These are phyloP conservation scores for Xiphophorus birchmanni DNA, from an alignment of 2,797 vertebrate species.

Conservation along the genomic window DNA sequence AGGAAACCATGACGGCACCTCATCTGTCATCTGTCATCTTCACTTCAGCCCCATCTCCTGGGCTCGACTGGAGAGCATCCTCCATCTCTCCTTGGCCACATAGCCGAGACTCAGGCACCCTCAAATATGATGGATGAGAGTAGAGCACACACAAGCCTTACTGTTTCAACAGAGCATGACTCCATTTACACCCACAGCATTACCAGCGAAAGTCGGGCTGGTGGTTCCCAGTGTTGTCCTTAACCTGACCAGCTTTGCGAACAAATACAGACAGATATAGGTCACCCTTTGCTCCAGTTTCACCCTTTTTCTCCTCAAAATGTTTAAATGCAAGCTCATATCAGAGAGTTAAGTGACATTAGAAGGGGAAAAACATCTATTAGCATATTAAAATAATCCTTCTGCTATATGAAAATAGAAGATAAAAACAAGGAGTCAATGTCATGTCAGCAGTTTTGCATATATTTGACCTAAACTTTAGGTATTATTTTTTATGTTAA, in stretches of 20 bases:
- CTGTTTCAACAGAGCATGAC: conserved; percentile 77
- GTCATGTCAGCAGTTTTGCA: conserved; percentile 7
- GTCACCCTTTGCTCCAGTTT: conserved; percentile 32
- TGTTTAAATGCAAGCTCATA: conserved; percentile 23
- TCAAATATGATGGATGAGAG: conserved; percentile 79
- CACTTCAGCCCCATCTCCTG: conserved; percentile 71
- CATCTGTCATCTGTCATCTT: conserved; percentile 79
- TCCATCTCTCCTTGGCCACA: conserved; percentile 63
- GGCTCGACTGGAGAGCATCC: conserved; percentile 76
- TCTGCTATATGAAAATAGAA: conserved; percentile 16
- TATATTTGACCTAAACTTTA: conserved; percentile 24
- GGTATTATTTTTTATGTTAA: background rate
- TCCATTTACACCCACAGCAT: conserved; percentile 74
- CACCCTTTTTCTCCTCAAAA: conserved; percentile 11
- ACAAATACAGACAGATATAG: conserved; percentile 58
- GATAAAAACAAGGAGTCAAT: conserved; percentile 34
- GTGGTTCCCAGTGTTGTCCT: conserved; percentile 58
- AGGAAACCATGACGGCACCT: conserved; percentile 78
- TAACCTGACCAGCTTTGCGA: conserved; percentile 44
- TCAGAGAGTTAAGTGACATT: conserved; percentile 26
- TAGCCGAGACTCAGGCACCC: conserved; percentile 52
- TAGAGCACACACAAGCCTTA: conserved; percentile 57
- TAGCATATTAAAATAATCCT: conserved; percentile 50
- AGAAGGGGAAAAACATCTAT: conserved; percentile 21
- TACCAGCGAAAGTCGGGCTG: conserved; percentile 49